Evolutionary conservation across 2,113 vertebrate genomes (phyloP), one percentile per base, ranked within the genome.

Genomic region (Uria lomvia): DNA sequence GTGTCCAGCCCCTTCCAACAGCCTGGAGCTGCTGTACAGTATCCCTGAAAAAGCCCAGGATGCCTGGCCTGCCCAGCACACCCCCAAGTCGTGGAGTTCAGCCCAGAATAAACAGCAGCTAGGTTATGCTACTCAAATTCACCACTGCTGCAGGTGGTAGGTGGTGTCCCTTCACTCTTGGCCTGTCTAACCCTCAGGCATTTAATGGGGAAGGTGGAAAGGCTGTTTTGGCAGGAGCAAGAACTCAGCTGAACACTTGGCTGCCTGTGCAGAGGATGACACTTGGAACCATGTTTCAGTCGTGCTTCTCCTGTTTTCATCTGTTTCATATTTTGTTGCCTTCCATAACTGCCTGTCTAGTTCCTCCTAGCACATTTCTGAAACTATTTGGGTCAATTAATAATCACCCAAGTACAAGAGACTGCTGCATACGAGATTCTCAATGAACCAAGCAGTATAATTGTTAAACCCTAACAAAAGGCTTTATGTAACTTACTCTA

Each of bases 1-100:
- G 34, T 0, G 7, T 47, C 18, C 52, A 72, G n/a, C 2, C 27
- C 42, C 24, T 75, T 58, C 52, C 0, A 0, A 59, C 94, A 86
- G 36, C 65, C 65, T 56, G 50, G 30, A 92, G 36, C 24, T 67
- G 34, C 62, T 53, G 38, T 53, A 43, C 15, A 2, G 1, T 21
- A 19, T 8, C 27, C 29, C 47, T 59, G 56, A 27, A 53, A 75
- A 88, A 88, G 75, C 8, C 30, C 74, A 60, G 30, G 43, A 59
- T 72, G 11, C 7, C 43, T 59, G 68, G 17, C 18, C 29, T 36
- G 49, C 38, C 52, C 32, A 78, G 79, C 14, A 59, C 29, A 76
- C 16, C 8, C 72, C 36, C 22, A 36, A 21, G 24, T 47, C 4
- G 2, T 2, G 29, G 47, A 59, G 60, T 45, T 72, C 15, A 47